Percentiles rank a stretch among this genome's conserved stretches.
Conservation (phyloP, 30 jellyfish, hydroid and myxozoan genomes). For the Pelagia noctiluca region DNA sequence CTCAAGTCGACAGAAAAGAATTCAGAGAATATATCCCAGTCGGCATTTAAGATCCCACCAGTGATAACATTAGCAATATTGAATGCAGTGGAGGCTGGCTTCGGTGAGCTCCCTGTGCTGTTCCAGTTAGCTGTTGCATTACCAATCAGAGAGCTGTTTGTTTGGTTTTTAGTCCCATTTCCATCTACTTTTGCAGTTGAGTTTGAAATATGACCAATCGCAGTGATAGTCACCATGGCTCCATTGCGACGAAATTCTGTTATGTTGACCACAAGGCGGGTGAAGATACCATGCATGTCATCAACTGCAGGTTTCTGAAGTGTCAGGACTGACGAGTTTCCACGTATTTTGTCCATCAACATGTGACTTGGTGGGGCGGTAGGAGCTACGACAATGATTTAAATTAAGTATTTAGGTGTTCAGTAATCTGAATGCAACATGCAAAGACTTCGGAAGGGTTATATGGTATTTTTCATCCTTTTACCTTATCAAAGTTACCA, state of each 20-base stretch:
- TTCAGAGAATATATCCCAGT: not conserved
- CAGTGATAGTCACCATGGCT: not conserved
- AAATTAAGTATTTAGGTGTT: no score
- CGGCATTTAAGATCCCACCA: not conserved
- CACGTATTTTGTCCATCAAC: not conserved
- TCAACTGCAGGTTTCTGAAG: constrained; percentile 4
- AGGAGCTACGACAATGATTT: constrained; percentile 61
- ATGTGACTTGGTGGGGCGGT: constrained; percentile 54
- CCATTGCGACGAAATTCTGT: constrained; percentile 47
- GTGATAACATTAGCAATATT: not conserved
- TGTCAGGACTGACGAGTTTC: not conserved
- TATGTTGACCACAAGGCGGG: not conserved
- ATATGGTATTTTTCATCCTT: no score
- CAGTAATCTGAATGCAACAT: no score
- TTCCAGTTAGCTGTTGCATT: no score
- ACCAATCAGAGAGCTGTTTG: no score
- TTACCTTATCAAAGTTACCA: no score
- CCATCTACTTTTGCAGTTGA: no score
- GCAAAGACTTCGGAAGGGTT: no score
- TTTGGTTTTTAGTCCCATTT: no score
- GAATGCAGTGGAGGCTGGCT: not conserved
- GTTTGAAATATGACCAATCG: no score
- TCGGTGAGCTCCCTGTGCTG: no score
- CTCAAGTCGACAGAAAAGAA: constrained; percentile 8
- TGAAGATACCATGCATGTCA: constrained; percentile 44